These are phyloP conservation scores for Pogoniulus pusillus DNA, from an alignment of 2,797 vertebrate genomes.

Conservation along the genomic window DNA sequence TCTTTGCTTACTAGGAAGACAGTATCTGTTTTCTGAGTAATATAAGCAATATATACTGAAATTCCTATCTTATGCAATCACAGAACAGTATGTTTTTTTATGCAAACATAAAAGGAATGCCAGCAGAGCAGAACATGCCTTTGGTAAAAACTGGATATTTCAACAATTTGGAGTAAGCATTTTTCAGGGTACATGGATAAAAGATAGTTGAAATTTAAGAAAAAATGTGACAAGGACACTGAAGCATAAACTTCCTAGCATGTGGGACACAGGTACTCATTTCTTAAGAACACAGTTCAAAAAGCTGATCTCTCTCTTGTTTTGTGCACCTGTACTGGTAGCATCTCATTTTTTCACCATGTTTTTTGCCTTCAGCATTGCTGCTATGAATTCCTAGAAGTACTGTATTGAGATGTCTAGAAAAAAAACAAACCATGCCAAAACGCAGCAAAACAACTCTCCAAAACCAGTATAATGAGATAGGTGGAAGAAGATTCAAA, in stretches of 20 bases:
- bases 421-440: not conserved
- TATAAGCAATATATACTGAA: not conserved
- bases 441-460: too few species aligned
- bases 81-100: not conserved
- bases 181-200: not conserved
- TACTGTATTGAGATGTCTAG: not conserved
- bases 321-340: not conserved
- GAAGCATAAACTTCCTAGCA: not conserved
- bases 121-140: not conserved
- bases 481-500: not conserved
- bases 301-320: accelerated
- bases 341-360: not conserved
- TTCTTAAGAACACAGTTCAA: not conserved
- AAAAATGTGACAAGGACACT: not conserved
- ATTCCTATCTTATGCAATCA: not conserved
- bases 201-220: not conserved
- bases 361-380: not conserved
- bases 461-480: not conserved
- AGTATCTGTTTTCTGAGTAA: not conserved
- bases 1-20: not conserved
- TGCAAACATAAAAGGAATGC: not conserved
- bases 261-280: not conserved
- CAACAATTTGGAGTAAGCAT: not conserved
- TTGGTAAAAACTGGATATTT: not conserved
- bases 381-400: not conserved